These are phyloP conservation scores for Polyploca ridens DNA, from an alignment of 2,888 invertebrate species.

Conservation along the genomic window DNA sequence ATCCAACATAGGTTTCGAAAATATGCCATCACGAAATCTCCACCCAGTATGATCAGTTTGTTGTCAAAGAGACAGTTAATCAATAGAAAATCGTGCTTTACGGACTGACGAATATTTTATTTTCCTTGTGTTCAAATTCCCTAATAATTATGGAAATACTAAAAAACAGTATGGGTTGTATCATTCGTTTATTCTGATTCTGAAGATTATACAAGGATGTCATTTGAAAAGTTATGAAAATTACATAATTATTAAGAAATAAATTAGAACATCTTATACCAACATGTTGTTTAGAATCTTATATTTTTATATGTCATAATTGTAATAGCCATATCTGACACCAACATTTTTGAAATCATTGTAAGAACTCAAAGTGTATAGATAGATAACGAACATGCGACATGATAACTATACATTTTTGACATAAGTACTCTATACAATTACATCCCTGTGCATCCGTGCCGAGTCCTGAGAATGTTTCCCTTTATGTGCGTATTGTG, in stretches of 20 bases:
- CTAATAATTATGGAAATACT: neutral
- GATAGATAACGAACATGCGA: too few relatives aligned
- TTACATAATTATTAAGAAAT: conserved; percentile 33
- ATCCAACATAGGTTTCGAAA: too few relatives aligned
- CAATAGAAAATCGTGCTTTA: too few relatives aligned
- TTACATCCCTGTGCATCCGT: neutral
- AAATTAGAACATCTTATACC: neutral
- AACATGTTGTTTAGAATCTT: neutral
- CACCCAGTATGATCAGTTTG: too few relatives aligned
- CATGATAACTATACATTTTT: neutral
- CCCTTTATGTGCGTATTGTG: neutral
- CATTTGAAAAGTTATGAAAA: conserved; percentile 4
- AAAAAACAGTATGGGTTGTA: conserved; percentile 3
- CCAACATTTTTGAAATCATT: neutral
- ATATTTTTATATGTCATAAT: neutral
- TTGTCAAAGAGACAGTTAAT: too few relatives aligned
- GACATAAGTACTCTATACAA: neutral
- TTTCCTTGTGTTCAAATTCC: neutral
- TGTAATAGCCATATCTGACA: neutral
- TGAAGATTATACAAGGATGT: conserved; percentile 1
- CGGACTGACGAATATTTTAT: too few relatives aligned
- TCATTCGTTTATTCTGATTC: conserved; percentile 6
- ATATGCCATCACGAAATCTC: too few relatives aligned
- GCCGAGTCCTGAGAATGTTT: neutral
- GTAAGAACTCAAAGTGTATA: too few relatives aligned